Evolutionary conservation across 2,888 invertebrate genomes (phyloP).

Genomic region (Taenaris catops): DNA sequence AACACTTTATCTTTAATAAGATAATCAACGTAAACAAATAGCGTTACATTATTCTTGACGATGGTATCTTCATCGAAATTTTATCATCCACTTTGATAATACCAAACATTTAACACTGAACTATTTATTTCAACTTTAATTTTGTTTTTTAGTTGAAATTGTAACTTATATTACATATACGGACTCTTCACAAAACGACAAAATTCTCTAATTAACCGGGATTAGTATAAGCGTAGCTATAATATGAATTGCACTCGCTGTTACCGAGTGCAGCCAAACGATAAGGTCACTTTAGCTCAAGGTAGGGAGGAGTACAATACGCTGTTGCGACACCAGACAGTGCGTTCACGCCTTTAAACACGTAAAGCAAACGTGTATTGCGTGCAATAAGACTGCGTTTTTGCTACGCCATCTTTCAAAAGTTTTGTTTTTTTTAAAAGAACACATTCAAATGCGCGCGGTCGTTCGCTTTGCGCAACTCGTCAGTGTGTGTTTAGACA

Average conservation of each 20-base stretch:
- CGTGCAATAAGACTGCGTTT: slow-evolving; percentile 28
- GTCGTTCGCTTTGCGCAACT: slow-evolving; percentile 45
- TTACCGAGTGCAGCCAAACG: slow-evolving; percentile 62
- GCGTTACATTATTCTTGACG: not conserved
- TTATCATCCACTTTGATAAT: slow-evolving; percentile 5
- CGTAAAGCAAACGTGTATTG: slow-evolving; percentile 28
- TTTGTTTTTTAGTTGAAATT: too few species aligned
- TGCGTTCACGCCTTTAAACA: slow-evolving; percentile 20
- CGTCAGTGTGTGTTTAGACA: slow-evolving; percentile 55
- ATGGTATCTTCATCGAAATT: not conserved
- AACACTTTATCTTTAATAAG: not conserved
- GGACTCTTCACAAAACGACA: slow-evolving; percentile 2
- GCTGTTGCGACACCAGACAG: slow-evolving; percentile 41
- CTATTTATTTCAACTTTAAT: not conserved
- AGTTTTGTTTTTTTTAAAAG: slow-evolving; percentile 38
- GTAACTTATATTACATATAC: not conserved
- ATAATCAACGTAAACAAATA: slow-evolving; percentile 1
- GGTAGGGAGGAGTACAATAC: slow-evolving; percentile 54
- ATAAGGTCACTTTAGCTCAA: slow-evolving; percentile 61
- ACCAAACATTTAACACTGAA: not conserved
- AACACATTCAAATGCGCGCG: slow-evolving; percentile 35
- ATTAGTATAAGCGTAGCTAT: slow-evolving; percentile 25
- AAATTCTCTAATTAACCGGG: slow-evolving; percentile 8
- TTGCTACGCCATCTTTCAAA: slow-evolving; percentile 23
- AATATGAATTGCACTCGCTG: slow-evolving; percentile 46